Conservation (phyloP, 2,797 vertebrate species). For the Argya squamiceps region DNA sequence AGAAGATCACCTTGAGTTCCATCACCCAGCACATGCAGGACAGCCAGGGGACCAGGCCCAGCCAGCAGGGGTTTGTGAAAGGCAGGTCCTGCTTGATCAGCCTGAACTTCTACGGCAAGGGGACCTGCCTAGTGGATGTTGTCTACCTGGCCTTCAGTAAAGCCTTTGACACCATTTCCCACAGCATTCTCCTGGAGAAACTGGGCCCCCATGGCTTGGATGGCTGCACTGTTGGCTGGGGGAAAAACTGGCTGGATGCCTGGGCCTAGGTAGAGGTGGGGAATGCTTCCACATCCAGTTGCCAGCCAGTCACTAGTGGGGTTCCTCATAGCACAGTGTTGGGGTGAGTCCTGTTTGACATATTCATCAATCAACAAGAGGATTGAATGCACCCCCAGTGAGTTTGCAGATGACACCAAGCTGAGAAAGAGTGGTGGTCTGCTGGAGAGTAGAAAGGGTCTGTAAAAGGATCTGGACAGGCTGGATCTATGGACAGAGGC, state of each 20-base stretch:
- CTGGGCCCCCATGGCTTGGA: neutral
- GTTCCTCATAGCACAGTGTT: neutral
- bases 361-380: neutral
- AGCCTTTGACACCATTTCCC: neutral
- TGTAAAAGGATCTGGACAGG: neutral
- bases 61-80: neutral
- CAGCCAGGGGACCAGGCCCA: neutral
- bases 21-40: rapidly evolving
- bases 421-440: neutral
- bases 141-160: neutral
- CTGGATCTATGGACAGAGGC: neutral
- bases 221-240: neutral
- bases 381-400: too few relatives aligned
- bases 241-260: neutral
- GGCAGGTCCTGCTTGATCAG: neutral
- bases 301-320: neutral
- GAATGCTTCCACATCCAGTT: neutral
- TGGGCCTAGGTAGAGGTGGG: neutral
- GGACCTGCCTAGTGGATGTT: neutral
- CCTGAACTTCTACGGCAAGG: neutral
- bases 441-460: too few relatives aligned
- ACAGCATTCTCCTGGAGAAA: neutral
- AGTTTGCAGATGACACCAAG: neutral
- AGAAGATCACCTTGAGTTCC: neutral
- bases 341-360: neutral